Conservation (phyloP, 92 coral and sea anemone species). For the Epizoanthus stellaris region DNA sequence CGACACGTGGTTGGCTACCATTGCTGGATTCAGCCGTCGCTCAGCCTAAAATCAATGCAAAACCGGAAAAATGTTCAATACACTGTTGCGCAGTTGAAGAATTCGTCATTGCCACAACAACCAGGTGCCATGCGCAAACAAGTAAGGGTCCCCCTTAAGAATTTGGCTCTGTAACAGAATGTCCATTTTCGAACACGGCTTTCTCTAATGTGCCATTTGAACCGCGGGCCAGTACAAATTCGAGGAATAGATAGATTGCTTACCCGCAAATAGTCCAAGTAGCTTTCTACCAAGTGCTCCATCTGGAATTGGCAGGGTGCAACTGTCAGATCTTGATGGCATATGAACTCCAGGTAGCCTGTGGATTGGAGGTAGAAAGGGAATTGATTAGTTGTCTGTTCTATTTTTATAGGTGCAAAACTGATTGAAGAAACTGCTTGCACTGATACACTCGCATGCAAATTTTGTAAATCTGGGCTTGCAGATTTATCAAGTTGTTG, state of each 20-base stretch:
- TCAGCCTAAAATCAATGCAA: background rate
- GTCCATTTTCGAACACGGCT: no score
- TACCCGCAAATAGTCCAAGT: conserved; percentile 40
- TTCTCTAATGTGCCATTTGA: no score
- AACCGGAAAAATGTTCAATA: background rate
- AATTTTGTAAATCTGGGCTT: no score
- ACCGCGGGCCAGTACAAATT: background rate
- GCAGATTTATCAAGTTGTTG: no score
- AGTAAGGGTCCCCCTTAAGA: conserved; percentile 1
- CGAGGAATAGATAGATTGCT: conserved; percentile 6
- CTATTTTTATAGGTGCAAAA: background rate
- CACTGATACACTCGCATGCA: background rate
- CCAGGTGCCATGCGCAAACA: background rate
- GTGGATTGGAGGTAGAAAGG: background rate
- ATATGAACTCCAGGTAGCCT: conserved; percentile 36
- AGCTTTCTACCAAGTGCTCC: conserved; percentile 16
- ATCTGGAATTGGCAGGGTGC: background rate
- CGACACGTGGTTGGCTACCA: conserved; percentile 3
- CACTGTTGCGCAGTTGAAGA: conserved; percentile 2
- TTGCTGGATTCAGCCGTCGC: background rate
- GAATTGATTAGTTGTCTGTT: background rate
- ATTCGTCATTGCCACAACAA: background rate
- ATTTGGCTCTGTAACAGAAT: conserved; percentile 1
- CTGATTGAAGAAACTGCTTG: background rate
- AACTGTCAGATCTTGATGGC: background rate